Evolutionary conservation across 2,797 vertebrate genomes (phyloP), one percentile per base, ranked within the genome.

Genomic region (Xiphophorus birchmanni): DNA sequence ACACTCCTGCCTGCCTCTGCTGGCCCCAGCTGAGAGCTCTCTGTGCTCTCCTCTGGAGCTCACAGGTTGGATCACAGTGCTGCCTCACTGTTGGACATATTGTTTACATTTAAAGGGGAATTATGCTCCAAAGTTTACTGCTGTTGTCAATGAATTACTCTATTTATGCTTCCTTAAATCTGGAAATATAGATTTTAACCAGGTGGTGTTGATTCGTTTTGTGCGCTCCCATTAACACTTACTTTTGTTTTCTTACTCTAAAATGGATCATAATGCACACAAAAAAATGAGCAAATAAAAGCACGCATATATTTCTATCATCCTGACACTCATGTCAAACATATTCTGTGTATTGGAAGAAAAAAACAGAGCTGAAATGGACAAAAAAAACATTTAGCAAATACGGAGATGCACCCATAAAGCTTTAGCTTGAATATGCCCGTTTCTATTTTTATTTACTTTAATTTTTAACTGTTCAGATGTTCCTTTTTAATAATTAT

Each of bases 1-100:
- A 95, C 96, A 97, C 85, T 93, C 95, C 85, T 97, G 97, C 87
- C 96, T 99, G 82, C 97, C 97, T 83, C 97, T 98, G 80, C 96
- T 98, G 93, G 90, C 97, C 40, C 94, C 97, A 29, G 95, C 96
- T 84, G 97, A 98, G 81, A 94, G 95, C 91, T 96, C 97, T 80
- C 95, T 98, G 95, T 98, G 97, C 95, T 95, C 96, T 94, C 97
- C 96, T 35, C 96, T 98, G 85, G 96, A 97, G 91, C 96, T 98
- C 92, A 96, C 97, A 96, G 98, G 98, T 99, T 92, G 91, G 86
- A 37, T 56, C 52, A 37, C 4, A 0, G 10, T 78, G 2, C 17
- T 52, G 45, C 32, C 37, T 42, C 60, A 17, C 18, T 35, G 58
- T 4, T 1, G 35, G 32, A 65, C 15, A 37, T 65, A 13, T 35